phyloP scores from a whole-genome alignment of 1,140 invertebrate genomes.

The Popillia japonica region DNA sequence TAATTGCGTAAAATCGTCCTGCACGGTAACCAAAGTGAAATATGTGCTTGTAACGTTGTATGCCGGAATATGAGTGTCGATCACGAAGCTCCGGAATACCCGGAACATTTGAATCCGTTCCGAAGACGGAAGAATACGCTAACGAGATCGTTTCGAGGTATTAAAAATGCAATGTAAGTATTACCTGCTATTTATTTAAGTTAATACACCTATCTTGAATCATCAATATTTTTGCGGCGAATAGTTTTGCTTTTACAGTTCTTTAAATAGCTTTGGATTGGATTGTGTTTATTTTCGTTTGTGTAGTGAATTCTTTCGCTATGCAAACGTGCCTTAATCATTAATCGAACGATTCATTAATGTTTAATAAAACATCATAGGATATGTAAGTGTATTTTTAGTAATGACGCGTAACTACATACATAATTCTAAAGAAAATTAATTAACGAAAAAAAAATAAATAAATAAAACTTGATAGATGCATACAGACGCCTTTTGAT shows the following conservation, averaged over 20 bases:
- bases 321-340: not conserved
- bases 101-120: slow-evolving; percentile 45
- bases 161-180: slow-evolving; percentile 40
- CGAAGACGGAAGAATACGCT: slow-evolving; percentile 35
- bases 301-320: not conserved
- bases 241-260: no score
- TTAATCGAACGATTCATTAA: not conserved
- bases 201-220: not conserved
- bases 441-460: not conserved
- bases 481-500: not conserved
- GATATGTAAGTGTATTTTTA: not conserved
- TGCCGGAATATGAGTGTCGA: slow-evolving; percentile 29
- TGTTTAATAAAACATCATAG: slow-evolving; percentile 22
- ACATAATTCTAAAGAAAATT: no score
- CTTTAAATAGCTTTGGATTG: not conserved
- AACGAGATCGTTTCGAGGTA: slow-evolving; percentile 36
- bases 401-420: not conserved
- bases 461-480: not conserved
- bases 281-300: not conserved
- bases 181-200: not conserved
- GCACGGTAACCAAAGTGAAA: no score
- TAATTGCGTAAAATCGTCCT: not conserved
- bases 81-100: slow-evolving; percentile 33
- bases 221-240: no score
- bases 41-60: not conserved